Base-by-base conservation (phyloP, 2,888 invertebrate species). In the Agrochola macilenta region DNA sequence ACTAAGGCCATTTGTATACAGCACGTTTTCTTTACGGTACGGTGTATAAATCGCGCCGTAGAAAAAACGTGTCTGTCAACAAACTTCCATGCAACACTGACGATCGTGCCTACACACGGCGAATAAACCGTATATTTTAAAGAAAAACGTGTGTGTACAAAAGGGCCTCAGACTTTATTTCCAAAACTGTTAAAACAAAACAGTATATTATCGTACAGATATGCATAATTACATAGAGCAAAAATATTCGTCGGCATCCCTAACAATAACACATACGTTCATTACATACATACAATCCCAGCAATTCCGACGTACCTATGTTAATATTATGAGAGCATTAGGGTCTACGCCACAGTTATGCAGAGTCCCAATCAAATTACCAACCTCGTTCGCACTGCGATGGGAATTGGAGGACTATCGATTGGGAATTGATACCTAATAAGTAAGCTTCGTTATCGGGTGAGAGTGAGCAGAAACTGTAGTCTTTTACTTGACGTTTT, bases 321-420 rank as follows among this genome's bases (percentile, higher is more conserved):
- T 79, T 87, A 84, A 87, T 84, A 86, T 81, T 81, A 76, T 83
- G 77, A 82, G 82, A 84, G 69, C 79, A 78, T 83, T 81, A 73
- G 57, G 64, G 26, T 69, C 20, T 35, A n/a, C 57, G 65, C 83
- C 84, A 60, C 76, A 74, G 66, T 65, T 75, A 87, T 78, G 88
- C 77, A 69, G 63, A 82, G 61, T 30, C 66, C 49, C 75, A 76
- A 86, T 86, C 76, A 60, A 86, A 87, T 86, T 85, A 85, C 49
- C 14, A 20, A 57, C n/a, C 74, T 57, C 46, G 39, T 71, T 74
- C 60, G 23, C 69, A 61, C 17, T 69, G 43, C 61, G 54, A 69
- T 60, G 74, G 52, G 74, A 78, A 78, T 78, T 78, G 71, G 65
- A 78, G 61, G 54, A 69, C 69, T 78, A 69, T 85, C 71, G 82